Evolutionary conservation across 1,140 invertebrate species (phyloP), one percentile per base, ranked within the genome.

Genomic region (Magallana ariakensis): DNA sequence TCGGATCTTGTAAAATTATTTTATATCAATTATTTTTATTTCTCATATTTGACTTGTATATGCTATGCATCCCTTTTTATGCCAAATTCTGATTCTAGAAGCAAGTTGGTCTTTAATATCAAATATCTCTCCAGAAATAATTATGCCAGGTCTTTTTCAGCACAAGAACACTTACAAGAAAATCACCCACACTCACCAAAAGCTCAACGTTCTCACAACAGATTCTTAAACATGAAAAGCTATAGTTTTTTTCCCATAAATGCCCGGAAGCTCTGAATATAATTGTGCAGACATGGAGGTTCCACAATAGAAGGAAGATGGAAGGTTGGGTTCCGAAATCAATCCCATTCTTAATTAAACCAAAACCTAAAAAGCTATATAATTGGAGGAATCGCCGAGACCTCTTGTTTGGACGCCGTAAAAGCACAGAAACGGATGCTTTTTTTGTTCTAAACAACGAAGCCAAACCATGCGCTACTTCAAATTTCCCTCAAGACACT

Each of bases 341-440:
- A 75, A 75, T 75, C 66, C 66, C 66, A 75, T 75, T 26, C 66
- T 75, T 75, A 75, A 75, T 75, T 75, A 75, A 75, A 75, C 22
- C 66, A 13, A 75, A 75, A 75, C 66, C 66, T 75, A 75, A 75
- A 75, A 75, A 75, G 22, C 66, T 75, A 33, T 75, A 75, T 75
- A 75, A 75, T 75, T 75, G 66, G 22, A 22, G 22, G 66, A 75
- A 75, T 75, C 22, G 13, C 66, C 22, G 22, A 26, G 66, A 75
- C 66, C 22, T 26, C 66, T 75, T 75, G 66, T 75, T 75, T 75
- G 10, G 66, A 26, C 26, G 66, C 33, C 9, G 66, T 26, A 33
- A 75, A 75, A 19, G 22, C 66, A 75, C 1, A 9, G 22, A 75
- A 75, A 26, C 19, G 19, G 66, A 75, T 33, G 66, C 66, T 75